Conservation (phyloP, 2,797 vertebrate genomes). For the Xenopus petersii region DNA sequence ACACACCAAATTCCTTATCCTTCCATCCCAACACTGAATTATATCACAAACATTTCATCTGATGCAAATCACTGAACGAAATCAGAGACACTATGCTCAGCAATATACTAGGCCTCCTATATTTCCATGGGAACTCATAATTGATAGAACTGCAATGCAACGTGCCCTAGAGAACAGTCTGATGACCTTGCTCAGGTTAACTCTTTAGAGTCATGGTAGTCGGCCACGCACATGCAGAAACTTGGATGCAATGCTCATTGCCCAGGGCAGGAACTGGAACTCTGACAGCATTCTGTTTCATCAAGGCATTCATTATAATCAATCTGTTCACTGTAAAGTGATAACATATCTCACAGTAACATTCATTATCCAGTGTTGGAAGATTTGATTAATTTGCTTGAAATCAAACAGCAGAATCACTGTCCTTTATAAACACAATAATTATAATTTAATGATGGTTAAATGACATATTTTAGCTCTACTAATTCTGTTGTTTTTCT, state of each 20-base stretch:
- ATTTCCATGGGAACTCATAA: constrained; percentile 12
- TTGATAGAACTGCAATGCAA: constrained; percentile 17
- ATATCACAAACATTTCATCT: not conserved
- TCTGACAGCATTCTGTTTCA: not conserved
- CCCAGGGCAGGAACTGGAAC: not conserved
- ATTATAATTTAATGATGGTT: not conserved
- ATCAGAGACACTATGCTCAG: not conserved
- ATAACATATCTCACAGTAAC: no score
- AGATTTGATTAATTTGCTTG: no score
- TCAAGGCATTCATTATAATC: not conserved
- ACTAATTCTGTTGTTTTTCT: not conserved
- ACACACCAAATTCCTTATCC: no score
- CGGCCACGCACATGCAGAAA: not conserved
- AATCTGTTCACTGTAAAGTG: no score
- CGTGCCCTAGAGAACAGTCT: constrained; percentile 10
- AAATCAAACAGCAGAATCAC: no score
- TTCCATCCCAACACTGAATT: no score
- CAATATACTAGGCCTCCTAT: not conserved
- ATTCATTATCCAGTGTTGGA: no score
- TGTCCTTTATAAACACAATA: not conserved
- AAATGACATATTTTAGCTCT: not conserved
- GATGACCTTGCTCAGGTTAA: constrained; percentile 19
- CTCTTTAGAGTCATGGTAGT: constrained; percentile 16
- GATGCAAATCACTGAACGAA: not conserved
- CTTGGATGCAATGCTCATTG: not conserved